phyloP scores from a whole-genome alignment of 2,113 vertebrate genomes.

The Cyanistes caeruleus region DNA sequence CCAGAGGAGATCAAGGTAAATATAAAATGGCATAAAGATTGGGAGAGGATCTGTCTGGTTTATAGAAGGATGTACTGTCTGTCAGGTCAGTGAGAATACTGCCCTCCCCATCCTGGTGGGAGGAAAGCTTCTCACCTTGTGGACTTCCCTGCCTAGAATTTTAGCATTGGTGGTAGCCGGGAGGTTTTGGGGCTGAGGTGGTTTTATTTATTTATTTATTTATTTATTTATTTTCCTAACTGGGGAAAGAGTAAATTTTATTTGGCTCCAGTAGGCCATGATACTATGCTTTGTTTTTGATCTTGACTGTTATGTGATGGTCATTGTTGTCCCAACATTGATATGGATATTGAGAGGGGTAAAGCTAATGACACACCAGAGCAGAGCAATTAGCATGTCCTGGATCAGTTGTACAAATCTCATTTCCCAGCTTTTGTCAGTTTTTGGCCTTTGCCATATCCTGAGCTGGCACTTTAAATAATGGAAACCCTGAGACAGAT shows the following conservation, averaged over 20 bases:
- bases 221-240: neutral
- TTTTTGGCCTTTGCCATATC: neutral
- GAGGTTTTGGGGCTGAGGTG: neutral
- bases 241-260: neutral
- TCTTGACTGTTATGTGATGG: neutral
- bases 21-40: neutral
- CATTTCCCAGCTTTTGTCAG: neutral
- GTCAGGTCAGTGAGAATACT: neutral
- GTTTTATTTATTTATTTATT: accelerated
- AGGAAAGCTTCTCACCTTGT: neutral
- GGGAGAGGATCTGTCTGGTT: neutral
- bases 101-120: neutral
- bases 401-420: neutral
- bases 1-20: slow-evolving; percentile 95
- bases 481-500: accelerated
- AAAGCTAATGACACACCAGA: neutral
- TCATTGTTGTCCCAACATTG: neutral
- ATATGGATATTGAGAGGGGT: neutral
- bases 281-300: neutral
- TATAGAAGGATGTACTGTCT: neutral
- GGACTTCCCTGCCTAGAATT: neutral
- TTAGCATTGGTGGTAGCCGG: neutral
- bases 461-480: neutral
- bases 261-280: neutral
- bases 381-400: neutral